Evolutionary conservation across 2,797 vertebrate genomes (phyloP).

Genomic region (Danionella dracula): DNA sequence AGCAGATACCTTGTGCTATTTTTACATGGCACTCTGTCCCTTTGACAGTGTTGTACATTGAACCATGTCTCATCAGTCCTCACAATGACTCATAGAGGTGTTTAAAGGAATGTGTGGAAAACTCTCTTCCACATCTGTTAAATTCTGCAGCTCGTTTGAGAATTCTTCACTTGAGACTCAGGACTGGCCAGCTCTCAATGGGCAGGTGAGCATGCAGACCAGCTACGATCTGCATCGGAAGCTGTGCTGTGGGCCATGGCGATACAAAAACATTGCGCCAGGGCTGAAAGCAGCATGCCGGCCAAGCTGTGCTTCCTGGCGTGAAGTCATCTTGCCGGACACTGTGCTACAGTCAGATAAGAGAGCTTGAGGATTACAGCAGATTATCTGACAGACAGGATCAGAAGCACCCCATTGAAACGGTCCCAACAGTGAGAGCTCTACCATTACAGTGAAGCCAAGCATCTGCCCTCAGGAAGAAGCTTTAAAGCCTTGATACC

Average conservation of each 20-base stretch:
- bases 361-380: conserved; percentile 61
- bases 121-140: not conserved
- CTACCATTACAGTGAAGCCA: conserved; percentile 42
- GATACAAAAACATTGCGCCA: not conserved
- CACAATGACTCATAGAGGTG: conserved; percentile 36
- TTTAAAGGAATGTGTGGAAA: conserved; percentile 35
- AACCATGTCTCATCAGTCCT: conserved; percentile 28
- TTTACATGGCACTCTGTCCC: not conserved
- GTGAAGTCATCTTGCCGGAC: conserved; percentile 31
- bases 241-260: not conserved
- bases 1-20: conserved; percentile 23
- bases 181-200: not conserved
- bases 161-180: not conserved
- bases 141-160: not conserved
- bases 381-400: conserved; percentile 63
- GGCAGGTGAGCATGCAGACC: not conserved
- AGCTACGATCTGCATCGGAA: not conserved
- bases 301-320: not conserved
- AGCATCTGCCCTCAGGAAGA: conserved; percentile 50
- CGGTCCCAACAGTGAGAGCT: conserved; percentile 35
- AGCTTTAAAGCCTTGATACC: conserved; percentile 32
- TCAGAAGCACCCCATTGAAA: conserved; percentile 39
- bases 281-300: conserved; percentile 36
- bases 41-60: conserved; percentile 4
- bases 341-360: conserved; percentile 53